Evolutionary conservation across 2,888 invertebrate genomes (phyloP).

Genomic region (Rutpela maculata): DNA sequence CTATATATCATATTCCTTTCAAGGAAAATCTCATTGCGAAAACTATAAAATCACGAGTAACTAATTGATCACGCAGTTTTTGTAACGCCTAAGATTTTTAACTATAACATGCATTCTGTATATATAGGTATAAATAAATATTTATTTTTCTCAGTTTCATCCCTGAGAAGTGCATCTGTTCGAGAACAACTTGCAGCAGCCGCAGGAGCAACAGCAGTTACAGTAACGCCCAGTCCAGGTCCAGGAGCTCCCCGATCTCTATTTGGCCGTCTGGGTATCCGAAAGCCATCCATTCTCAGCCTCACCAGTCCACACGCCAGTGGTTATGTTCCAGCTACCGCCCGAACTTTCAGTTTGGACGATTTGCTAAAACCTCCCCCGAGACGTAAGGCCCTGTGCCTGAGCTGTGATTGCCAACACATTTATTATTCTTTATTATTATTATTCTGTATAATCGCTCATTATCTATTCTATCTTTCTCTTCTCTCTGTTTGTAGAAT

Average conservation of each 20-base stretch:
- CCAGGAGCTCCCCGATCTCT: conserved; percentile 81
- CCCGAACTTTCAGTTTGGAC: conserved; percentile 91
- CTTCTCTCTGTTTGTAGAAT: conserved; percentile 54
- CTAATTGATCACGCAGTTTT: no score
- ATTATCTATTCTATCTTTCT: conserved; percentile 59
- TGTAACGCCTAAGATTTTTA: no score
- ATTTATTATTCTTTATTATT: conserved; percentile 39
- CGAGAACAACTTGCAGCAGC: conserved; percentile 76
- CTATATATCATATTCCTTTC: no score
- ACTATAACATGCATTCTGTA: no score
- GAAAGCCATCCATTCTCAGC: conserved; percentile 91
- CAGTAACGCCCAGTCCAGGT: conserved; percentile 70
- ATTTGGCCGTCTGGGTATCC: conserved; percentile 89
- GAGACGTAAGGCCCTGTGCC: conserved; percentile 82
- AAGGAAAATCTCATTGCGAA: no score
- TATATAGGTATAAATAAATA: neutral
- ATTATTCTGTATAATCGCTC: conserved; percentile 43
- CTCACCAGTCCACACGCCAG: conserved; percentile 81
- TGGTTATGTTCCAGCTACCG: conserved; percentile 78
- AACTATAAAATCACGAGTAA: no score
- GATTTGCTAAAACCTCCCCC: conserved; percentile 90
- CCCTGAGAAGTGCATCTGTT: conserved; percentile 77
- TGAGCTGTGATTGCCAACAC: conserved; percentile 53
- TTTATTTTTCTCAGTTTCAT: conserved; percentile 52
- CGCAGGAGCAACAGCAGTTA: conserved; percentile 72